phyloP scores from a whole-genome alignment of 1,140 invertebrate species.

The Aphelenchoides fujianensis region DNA sequence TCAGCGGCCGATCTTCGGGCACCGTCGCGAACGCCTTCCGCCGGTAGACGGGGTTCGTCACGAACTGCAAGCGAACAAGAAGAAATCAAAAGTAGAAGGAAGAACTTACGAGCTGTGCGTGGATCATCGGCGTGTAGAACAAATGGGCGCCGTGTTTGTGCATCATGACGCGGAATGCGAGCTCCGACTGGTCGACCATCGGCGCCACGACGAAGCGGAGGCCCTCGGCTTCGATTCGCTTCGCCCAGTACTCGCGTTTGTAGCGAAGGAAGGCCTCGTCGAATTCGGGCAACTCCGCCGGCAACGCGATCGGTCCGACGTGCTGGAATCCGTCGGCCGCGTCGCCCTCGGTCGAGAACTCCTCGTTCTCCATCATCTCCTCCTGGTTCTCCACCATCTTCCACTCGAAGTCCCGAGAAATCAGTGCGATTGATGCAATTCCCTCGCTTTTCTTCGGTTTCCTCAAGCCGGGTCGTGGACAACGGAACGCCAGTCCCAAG shows the following conservation, averaged over 20 bases:
- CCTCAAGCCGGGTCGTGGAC: no score
- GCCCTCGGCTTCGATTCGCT: constrained; percentile 25
- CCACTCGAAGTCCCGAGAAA: no score
- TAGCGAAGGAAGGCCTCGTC: constrained; percentile 34
- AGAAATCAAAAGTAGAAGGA: no score
- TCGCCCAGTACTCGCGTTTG: constrained; percentile 50
- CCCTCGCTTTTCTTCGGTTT: no score
- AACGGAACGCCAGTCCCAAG: no score
- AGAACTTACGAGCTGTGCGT: constrained; percentile 62
- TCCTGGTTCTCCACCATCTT: no score
- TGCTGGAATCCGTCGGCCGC: neutral
- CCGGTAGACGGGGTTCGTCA: constrained; percentile 82
- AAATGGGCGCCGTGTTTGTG: constrained; percentile 72
- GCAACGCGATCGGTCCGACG: constrained; percentile 3
- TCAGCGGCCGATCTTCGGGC: constrained; percentile 77
- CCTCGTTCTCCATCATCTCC: no score
- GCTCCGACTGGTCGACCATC: constrained; percentile 62
- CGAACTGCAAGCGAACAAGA: constrained; percentile 70
- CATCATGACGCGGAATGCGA: constrained; percentile 56
- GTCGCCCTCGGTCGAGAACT: no score
- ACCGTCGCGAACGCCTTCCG: constrained; percentile 74
- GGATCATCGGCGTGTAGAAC: constrained; percentile 80
- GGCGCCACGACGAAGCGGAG: constrained; percentile 58
- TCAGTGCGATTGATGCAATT: no score
- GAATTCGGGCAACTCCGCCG: constrained; percentile 34